Evolutionary conservation across 2,113 vertebrate genomes (phyloP).

Genomic region (Cyanoramphus novaezelandiae): DNA sequence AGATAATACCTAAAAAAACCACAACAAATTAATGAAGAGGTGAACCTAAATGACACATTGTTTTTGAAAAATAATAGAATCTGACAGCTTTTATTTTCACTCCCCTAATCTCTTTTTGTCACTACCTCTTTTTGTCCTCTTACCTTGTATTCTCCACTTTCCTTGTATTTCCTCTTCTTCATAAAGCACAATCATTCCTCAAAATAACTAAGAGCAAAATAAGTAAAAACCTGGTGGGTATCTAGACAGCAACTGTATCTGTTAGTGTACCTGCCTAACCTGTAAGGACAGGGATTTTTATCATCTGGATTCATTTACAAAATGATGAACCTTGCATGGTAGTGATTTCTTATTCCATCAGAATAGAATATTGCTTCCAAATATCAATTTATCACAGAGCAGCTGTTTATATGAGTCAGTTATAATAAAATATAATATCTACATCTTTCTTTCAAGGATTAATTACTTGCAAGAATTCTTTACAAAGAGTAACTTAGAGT

Average conservation of each 20-base stretch:
- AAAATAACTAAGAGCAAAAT: background rate
- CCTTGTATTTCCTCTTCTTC: background rate
- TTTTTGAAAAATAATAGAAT: background rate
- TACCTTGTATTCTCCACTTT: background rate
- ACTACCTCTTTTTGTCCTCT: background rate
- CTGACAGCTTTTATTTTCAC: background rate
- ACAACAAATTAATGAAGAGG: background rate
- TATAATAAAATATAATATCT: background rate
- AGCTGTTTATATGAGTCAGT: background rate
- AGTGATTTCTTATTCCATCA: background rate
- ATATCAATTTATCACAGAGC: background rate
- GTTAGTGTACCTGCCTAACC: background rate
- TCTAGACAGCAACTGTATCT: background rate
- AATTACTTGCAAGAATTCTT: background rate
- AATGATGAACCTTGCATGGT: background rate
- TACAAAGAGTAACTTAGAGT: background rate
- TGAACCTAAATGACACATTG: background rate
- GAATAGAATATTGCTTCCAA: background rate
- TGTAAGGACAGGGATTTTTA: background rate
- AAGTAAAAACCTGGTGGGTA: background rate
- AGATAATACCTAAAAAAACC: background rate
- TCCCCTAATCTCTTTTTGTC: background rate
- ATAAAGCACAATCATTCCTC: background rate
- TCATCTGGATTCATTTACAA: background rate
- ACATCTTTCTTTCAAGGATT: background rate